These are phyloP conservation scores for Thecophora atra DNA, from an alignment of 2,888 invertebrate genomes.

Conservation along the genomic window DNA sequence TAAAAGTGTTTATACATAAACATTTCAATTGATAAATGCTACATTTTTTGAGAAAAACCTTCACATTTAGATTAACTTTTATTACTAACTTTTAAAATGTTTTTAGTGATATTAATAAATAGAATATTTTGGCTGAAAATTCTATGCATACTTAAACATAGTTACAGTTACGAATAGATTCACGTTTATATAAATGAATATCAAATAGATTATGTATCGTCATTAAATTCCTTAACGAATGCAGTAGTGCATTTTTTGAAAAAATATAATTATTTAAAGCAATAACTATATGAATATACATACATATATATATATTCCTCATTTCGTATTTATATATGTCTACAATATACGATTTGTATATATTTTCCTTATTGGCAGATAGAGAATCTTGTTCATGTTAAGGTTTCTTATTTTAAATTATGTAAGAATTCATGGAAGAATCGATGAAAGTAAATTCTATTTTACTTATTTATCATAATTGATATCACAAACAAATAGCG, in stretches of 20 bases:
- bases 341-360: neutral
- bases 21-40: slow-evolving; percentile 26
- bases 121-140: neutral
- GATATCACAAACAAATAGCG: slow-evolving; percentile 62
- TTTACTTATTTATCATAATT: slow-evolving; percentile 38
- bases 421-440: neutral
- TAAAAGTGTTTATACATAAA: slow-evolving; percentile 41
- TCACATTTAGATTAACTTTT: slow-evolving; percentile 38
- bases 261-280: slow-evolving; percentile 24
- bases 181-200: slow-evolving; percentile 18
- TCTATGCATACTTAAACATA: slow-evolving; percentile 19
- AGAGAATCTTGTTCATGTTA: neutral
- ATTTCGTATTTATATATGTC: neutral
- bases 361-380: slow-evolving; percentile 18
- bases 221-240: slow-evolving; percentile 25
- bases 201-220: slow-evolving; percentile 19
- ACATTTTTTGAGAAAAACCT: slow-evolving; percentile 40
- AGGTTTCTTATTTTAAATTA: neutral
- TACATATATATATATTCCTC: neutral
- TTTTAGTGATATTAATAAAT: slow-evolving; percentile 6
- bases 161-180: neutral
- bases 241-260: slow-evolving; percentile 16
- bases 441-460: neutral
- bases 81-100: slow-evolving; percentile 3
- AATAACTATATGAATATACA: neutral